phyloP scores from a whole-genome alignment of 1,140 invertebrate genomes.

The Ruditapes philippinarum region DNA sequence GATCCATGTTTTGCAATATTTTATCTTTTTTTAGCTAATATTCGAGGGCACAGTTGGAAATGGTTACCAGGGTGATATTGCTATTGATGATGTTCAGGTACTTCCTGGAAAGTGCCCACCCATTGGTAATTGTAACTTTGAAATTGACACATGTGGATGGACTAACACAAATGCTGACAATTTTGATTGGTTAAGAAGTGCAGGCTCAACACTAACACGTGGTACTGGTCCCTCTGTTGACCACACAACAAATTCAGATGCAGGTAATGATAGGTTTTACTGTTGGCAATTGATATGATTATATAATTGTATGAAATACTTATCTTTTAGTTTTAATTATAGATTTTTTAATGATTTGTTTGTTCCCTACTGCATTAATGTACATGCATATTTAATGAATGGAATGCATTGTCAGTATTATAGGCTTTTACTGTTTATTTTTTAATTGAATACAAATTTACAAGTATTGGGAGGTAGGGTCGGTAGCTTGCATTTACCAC shows the following conservation, averaged over 20 bases:
- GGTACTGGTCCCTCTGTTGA: constrained; percentile 82
- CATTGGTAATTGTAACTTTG: constrained; percentile 84
- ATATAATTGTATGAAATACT: too few relatives aligned
- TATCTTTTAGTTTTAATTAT: too few relatives aligned
- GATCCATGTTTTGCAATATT: too few relatives aligned
- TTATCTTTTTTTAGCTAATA: constrained; percentile 72
- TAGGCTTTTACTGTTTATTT: too few relatives aligned
- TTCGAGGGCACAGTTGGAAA: constrained; percentile 80
- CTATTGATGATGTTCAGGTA: constrained; percentile 83
- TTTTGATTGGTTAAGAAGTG: constrained; percentile 83
- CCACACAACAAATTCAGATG: constrained; percentile 82
- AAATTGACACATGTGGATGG: constrained; percentile 83
- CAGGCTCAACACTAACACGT: constrained; percentile 77
- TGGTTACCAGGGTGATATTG: constrained; percentile 83
- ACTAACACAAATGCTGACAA: constrained; percentile 75
- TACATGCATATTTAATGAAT: too few relatives aligned
- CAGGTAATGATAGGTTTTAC: constrained; percentile 65
- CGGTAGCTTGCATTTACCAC: too few relatives aligned
- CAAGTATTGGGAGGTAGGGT: too few relatives aligned
- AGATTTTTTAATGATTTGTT: too few relatives aligned
- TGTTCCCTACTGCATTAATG: too few relatives aligned
- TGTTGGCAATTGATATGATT: too few relatives aligned
- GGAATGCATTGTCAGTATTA: too few relatives aligned
- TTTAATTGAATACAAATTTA: too few relatives aligned
- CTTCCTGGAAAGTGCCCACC: constrained; percentile 73